Conservation (phyloP, 2,888 invertebrate species). For the Drosophila austrosaltans region DNA sequence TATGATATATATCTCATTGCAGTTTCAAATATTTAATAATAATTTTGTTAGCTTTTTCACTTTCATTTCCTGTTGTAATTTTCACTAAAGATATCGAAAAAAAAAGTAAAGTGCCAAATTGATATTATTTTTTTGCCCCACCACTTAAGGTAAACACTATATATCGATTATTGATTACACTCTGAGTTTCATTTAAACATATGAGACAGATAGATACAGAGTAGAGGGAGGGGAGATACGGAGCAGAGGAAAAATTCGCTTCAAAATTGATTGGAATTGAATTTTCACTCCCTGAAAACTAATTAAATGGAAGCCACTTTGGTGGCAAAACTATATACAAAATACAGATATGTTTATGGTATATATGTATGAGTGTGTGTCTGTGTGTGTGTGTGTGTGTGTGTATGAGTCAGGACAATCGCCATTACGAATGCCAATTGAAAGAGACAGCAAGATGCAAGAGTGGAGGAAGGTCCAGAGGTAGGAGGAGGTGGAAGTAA, state of each 20-base stretch:
- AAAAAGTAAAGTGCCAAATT: constrained; percentile 1
- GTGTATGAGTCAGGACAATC: constrained; percentile 54
- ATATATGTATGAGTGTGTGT: background rate
- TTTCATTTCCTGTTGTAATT: background rate
- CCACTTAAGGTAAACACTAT: constrained; percentile 60
- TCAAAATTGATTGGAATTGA: constrained; percentile 50
- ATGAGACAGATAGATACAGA: constrained; percentile 6
- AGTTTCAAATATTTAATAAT: background rate
- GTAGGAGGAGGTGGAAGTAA: constrained; percentile 4
- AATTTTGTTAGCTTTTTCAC: background rate
- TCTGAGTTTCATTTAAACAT: constrained; percentile 29
- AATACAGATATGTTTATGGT: constrained; percentile 15
- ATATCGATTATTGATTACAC: constrained; percentile 72
- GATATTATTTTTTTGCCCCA: constrained; percentile 14
- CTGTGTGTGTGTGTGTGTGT: too few species aligned
- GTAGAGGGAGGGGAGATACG: too few species aligned
- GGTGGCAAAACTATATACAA: constrained; percentile 44
- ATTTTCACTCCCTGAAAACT: constrained; percentile 64
- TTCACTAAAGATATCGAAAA: background rate
- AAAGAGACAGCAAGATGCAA: constrained; percentile 24
- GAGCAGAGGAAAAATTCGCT: constrained; percentile 8
- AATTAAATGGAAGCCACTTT: constrained; percentile 76
- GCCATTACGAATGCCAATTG: constrained; percentile 69
- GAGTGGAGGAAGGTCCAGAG: constrained; percentile 3
- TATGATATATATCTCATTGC: too few species aligned